Evolutionary conservation across 2,888 invertebrate species (phyloP), one percentile per base, ranked within the genome.

Genomic region (Alviniconcha strummeri): DNA sequence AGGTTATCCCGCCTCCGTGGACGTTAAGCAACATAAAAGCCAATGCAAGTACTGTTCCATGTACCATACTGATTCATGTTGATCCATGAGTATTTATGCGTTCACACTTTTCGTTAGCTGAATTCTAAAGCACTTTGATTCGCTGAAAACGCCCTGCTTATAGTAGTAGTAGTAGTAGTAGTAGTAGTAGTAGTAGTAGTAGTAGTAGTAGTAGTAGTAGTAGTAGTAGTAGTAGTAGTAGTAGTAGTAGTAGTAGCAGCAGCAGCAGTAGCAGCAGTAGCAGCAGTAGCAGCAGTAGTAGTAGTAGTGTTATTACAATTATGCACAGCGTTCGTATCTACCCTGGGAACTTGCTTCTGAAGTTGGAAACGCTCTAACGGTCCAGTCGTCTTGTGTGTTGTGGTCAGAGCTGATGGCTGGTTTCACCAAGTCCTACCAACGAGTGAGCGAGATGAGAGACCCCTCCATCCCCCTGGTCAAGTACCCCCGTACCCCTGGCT

Each of bases 401-500:
- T 36, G 36, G 36, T 17, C 76, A 89, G 88, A 85, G 17, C 80
- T 86, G 8, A 83, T 87, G 36, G 80, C 83, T 19, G 86, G 81
- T 1, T 79, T 84, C 13, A 80, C 86, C 4, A 83, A 86, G 9
- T 64, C 54, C 56, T 87, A 88, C 54, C 83, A 88, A 19, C 74
- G 84, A 36, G 83, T 89, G 9, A 85, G 83, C 56, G 84, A 87
- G 67, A 75, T 89, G 67, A 80, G 85, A 6, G 85, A 87, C 13
- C 88, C 88, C 0, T 83, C 87, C 17, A 84, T 89, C 75, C 87
- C 88, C 9, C 57, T 6, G 5, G 88, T 88, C 54, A 87, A 84
- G 69, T 90, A 88, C 81, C 89, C 88, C 17, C 82, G 90, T 54
- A 85, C 86, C 13, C 88, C 88, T 4, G 90, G 89, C 9, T 83